Evolutionary conservation across 2,888 invertebrate genomes (phyloP), one percentile per base, ranked within the genome.

Genomic region (Helleia helle): DNA sequence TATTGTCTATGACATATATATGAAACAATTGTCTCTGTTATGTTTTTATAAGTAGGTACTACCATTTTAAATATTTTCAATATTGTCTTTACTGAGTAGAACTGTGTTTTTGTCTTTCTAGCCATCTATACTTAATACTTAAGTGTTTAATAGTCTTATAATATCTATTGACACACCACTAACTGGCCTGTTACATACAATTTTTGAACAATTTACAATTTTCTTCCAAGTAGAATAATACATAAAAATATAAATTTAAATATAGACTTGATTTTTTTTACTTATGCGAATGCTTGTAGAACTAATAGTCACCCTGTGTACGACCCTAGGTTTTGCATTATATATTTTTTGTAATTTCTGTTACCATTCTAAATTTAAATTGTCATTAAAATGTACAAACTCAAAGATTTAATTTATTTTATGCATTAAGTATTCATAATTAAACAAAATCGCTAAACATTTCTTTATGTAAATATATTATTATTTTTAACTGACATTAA

Each of bases 231-330:
- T 34, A 17, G 17, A 27, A 38, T 22, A 22, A 26, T 18, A 27
- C 17, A 22, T 27, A 40, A 13, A 17, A 36, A 26, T 11, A 34
- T 28, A 36, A 12, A 28, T 34, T 11, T 31, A n/a, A n/a, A n/a
- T n/a, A n/a, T n/a, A n/a, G n/a, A n/a, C n/a, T n/a, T n/a, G 4
- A 9, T 25, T 29, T 9, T 4, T 17, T 27, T 5, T 38, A n/a
- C 9, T 29, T 5, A 27, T 14, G 3, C 30, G 13, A 29, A 29
- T 17, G 8, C 22, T 29, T 29, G 38, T 18, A 18, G 22, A 29
- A 13, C 12, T 38, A 14, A 29, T 29, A 5, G 17, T 13, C 42
- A 59, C 58, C 59, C 59, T 59, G 59, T 56, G 53, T 58, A 49
- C 45, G 57, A 59, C 59, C 59, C 59, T 58, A 52, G 36, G 28